Conservation (phyloP, 2,888 invertebrate genomes). For the Sympetrum striolatum region DNA sequence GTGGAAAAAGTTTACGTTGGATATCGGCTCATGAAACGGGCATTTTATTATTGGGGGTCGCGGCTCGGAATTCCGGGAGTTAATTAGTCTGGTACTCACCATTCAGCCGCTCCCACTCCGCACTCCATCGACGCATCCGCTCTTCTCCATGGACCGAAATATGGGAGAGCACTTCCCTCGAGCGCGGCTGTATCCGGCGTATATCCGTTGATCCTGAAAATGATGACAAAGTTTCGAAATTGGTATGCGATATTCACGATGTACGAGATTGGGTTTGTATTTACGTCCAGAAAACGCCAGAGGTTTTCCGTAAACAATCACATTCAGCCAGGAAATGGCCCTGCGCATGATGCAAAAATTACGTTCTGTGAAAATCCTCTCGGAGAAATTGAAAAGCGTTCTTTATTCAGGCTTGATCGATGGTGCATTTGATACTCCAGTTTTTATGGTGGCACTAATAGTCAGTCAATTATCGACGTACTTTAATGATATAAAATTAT, state of each 20-base stretch:
- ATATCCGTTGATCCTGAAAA: conserved; percentile 1
- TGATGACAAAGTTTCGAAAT: not conserved
- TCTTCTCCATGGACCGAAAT: not conserved
- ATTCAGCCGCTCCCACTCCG: not conserved
- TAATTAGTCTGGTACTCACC: conserved; percentile 11
- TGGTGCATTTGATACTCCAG: too few relatives aligned
- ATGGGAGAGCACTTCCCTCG: not conserved
- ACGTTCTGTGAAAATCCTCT: too few relatives aligned
- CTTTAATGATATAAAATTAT: too few relatives aligned
- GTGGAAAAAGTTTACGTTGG: not conserved
- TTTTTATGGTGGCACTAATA: too few relatives aligned
- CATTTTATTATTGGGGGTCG: not conserved
- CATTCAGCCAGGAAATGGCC: too few relatives aligned
- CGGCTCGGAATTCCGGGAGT: not conserved
- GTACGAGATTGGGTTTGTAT: too few relatives aligned
- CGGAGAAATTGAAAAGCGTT: too few relatives aligned
- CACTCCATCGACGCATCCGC: not conserved
- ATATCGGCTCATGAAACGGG: not conserved
- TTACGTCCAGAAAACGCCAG: too few relatives aligned
- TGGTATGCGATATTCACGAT: not conserved
- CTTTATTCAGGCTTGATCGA: too few relatives aligned
- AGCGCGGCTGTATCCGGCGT: not conserved
- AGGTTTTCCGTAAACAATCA: too few relatives aligned
- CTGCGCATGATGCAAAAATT: too few relatives aligned
- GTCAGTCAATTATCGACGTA: too few relatives aligned